These are phyloP conservation scores for Abrostola triplasia DNA, from an alignment of 2,888 invertebrate genomes.

Conservation along the genomic window DNA sequence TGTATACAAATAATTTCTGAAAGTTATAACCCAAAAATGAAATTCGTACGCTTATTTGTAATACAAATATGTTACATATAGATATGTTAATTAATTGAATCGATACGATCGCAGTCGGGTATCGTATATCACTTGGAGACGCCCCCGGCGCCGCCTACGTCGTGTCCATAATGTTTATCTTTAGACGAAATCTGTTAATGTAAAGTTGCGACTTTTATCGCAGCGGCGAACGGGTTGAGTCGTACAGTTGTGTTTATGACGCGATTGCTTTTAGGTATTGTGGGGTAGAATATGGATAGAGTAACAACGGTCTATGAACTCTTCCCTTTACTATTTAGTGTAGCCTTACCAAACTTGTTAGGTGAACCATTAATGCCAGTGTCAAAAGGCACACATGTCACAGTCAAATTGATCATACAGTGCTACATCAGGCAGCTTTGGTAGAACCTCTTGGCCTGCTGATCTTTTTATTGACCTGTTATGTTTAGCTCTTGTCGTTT, in stretches of 20 bases:
- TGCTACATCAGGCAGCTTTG: too few species aligned
- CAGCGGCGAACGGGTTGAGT: slow-evolving; percentile 53
- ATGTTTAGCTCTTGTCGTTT: too few species aligned
- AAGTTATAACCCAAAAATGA: slow-evolving; percentile 21
- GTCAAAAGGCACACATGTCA: too few species aligned
- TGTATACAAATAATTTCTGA: too few species aligned
- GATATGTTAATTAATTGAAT: slow-evolving; percentile 74
- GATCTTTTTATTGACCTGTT: too few species aligned
- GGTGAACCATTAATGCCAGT: too few species aligned
- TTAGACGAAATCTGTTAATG: slow-evolving; percentile 64
- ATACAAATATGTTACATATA: slow-evolving; percentile 60
- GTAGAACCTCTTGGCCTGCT: too few species aligned
- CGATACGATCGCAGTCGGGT: slow-evolving; percentile 61
- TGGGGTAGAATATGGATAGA: neutral
- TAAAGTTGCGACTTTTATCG: slow-evolving; percentile 58
- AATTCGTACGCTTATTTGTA: slow-evolving; percentile 51
- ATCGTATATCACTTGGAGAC: slow-evolving; percentile 69
- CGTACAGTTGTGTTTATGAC: slow-evolving; percentile 25
- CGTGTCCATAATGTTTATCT: slow-evolving; percentile 75
- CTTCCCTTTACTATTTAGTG: neutral
- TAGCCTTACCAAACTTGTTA: too few species aligned
- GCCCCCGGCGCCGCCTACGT: slow-evolving; percentile 79
- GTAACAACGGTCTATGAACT: neutral
- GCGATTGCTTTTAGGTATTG: slow-evolving; percentile 12
- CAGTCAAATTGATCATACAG: too few species aligned